Base-by-base conservation (phyloP, 2,113 vertebrate species). In the Recurvirostra avosetta region DNA sequence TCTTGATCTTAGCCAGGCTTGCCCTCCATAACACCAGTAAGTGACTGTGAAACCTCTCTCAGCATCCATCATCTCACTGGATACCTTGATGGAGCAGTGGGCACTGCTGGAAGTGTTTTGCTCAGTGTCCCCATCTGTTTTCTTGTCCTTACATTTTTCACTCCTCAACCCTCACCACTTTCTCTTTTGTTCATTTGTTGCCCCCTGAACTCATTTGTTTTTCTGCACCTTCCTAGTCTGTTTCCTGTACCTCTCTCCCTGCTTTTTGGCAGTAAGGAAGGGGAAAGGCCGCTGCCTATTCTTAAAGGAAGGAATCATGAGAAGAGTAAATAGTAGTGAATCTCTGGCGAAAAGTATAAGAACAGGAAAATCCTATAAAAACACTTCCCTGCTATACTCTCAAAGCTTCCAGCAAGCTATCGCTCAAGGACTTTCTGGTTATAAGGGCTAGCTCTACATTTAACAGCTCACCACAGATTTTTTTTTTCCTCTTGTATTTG, bases 21-120 rank as follows among this genome's bases (percentile, higher is more conserved):
- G 21, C 9, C 32, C 40, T 47, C 38, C 0, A 0, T 3, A 49
- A 36, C 32, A 59, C 12, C 15, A 36, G 26, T 71, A 70, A 76
- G 29, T 5, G 45, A 30, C 71, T 50, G 32, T 45, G n/a, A 85
- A 85, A 77, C 15, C 34, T 43, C 62, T 15, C 53, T 56, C 15
- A 58, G 72, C 22, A 83, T 43, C 50, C 36, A 68, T 15, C n/a
- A 27, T 6, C 32, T 66, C 7, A 2, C 75, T 32, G 43, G 36
- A n/a, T 5, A 86, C 26, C 26, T 22, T 36, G 27, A 84, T 27
- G 58, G 30, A 74, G 14, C 38, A 80, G n/a, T 4, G n/a, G 47
- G 41, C 15, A 27, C 62, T 34, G 5, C 0, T 53, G 50, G 58
- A 20, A 82, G 21, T 6, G 32, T 72, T 68, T 20, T 40, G 7